These are phyloP conservation scores for Pseudococcus longispinus DNA, from an alignment of 2,888 invertebrate genomes.

Conservation along the genomic window DNA sequence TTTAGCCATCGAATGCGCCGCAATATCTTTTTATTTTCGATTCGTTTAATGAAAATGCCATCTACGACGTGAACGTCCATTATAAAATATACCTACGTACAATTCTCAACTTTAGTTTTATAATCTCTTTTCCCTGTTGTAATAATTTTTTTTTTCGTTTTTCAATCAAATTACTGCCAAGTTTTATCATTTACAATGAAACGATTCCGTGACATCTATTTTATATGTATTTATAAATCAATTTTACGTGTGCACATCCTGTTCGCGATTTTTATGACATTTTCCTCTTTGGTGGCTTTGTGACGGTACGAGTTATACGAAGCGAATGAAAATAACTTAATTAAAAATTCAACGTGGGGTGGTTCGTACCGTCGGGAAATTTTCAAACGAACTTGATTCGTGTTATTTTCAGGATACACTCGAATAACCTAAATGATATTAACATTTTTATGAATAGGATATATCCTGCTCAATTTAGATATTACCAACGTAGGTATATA, in stretches of 20 bases:
- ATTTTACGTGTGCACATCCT: neutral
- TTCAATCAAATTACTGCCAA: slow-evolving; percentile 2
- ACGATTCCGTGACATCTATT: slow-evolving; percentile 3
- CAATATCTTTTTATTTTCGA: slow-evolving; percentile 21
- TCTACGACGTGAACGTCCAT: neutral
- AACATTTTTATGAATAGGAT: neutral
- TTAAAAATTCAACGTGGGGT: slow-evolving; percentile 14
- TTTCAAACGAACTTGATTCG: slow-evolving; percentile 10
- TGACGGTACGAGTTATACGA: neutral
- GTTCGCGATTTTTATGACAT: slow-evolving; percentile 22
- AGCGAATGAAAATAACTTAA: slow-evolving; percentile 19
- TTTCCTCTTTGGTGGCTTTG: slow-evolving; percentile 19
- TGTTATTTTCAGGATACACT: slow-evolving; percentile 18
- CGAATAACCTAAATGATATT: neutral
- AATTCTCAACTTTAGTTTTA: neutral
- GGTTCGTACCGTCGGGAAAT: neutral
- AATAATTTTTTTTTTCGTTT: slow-evolving; percentile 23
- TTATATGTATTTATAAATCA: slow-evolving; percentile 19
- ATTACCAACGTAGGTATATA: neutral
- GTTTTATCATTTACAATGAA: slow-evolving; percentile 9
- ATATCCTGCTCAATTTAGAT: neutral
- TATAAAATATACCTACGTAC: neutral
- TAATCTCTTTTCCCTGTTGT: neutral
- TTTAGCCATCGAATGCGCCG: neutral
- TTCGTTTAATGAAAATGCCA: neutral